These are phyloP conservation scores for Acanthornis magna DNA, from an alignment of 2,797 vertebrate species.

Conservation along the genomic window DNA sequence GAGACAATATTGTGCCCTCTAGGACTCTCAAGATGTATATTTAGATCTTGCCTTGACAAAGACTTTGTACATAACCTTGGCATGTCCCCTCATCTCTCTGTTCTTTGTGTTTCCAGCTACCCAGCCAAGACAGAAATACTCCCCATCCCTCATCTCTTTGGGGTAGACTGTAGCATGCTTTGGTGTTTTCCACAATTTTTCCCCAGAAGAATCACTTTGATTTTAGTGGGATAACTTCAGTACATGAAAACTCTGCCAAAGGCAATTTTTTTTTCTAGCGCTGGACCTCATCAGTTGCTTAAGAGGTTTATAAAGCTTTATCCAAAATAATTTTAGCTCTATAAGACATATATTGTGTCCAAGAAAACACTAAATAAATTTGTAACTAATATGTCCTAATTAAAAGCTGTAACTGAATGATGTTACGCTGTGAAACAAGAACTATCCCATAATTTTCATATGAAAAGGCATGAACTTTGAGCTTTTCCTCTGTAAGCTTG, in stretches of 20 bases:
- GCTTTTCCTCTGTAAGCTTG: neutral
- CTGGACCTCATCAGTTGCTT: neutral
- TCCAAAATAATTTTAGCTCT: neutral
- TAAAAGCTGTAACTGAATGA: neutral
- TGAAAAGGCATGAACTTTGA: neutral
- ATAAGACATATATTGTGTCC: neutral
- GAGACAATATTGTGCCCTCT: constrained; percentile 22
- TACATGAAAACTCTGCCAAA: neutral
- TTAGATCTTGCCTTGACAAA: constrained; percentile 21
- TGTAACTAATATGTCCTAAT: neutral
- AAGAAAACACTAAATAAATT: neutral
- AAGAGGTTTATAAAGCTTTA: neutral
- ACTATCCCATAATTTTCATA: neutral
- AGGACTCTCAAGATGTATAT: constrained; percentile 16
- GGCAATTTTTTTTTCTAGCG: neutral
- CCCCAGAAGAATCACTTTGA: neutral
- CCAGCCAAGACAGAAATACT: neutral
- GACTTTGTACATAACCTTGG: constrained; percentile 7
- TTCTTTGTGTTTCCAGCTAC: neutral
- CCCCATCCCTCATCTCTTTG: neutral
- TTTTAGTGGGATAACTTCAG: neutral
- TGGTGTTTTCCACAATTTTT: neutral
- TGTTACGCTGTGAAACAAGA: neutral
- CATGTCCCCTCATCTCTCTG: neutral
- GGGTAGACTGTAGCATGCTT: neutral